A percentile compares a stretch with the other conserved stretches of the same genome.
Conservation (phyloP, 2,113 vertebrate species). For the Osmerus eperlanus region DNA sequence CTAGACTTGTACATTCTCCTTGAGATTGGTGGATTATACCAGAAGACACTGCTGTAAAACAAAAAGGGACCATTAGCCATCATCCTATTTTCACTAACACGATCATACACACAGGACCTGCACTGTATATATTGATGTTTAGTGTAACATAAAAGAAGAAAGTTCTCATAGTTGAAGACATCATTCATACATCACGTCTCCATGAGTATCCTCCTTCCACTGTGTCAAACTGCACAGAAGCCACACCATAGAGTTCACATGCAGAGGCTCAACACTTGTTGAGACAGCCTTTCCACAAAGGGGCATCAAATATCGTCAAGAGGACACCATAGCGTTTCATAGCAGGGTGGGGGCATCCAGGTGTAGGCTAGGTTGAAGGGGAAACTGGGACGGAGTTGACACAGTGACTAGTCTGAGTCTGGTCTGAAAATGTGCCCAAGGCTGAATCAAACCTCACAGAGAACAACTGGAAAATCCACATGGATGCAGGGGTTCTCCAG, state of each 20-base stretch:
- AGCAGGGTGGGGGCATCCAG: constrained; percentile 52
- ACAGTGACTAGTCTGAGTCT: constrained; percentile 39
- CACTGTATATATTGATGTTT: constrained; percentile 43
- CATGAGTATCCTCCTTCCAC: constrained; percentile 35
- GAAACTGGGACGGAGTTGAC: constrained; percentile 62
- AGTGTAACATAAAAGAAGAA: background rate
- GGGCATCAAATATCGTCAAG: constrained; percentile 50
- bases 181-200: constrained; percentile 12
- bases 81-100: constrained; percentile 25
- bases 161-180: background rate
- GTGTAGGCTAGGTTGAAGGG: constrained; percentile 18
- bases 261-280: constrained; percentile 57
- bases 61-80: constrained; percentile 15
- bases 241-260: constrained; percentile 56
- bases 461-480: constrained; percentile 95
- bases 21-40: constrained; percentile 34
- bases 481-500: constrained; percentile 94
- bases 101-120: constrained; percentile 46
- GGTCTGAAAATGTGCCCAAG: constrained; percentile 25
- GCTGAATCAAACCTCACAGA: constrained; percentile 88
- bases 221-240: constrained; percentile 53
- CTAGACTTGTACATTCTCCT: constrained; percentile 28
- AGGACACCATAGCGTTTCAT: constrained; percentile 48
- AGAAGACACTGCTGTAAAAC: constrained; percentile 42
- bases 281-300: constrained; percentile 48